Percentiles rank a stretch among this genome's conserved stretches.
Conservation (phyloP, 2,888 invertebrate species). For the Drosophila mimica region DNA sequence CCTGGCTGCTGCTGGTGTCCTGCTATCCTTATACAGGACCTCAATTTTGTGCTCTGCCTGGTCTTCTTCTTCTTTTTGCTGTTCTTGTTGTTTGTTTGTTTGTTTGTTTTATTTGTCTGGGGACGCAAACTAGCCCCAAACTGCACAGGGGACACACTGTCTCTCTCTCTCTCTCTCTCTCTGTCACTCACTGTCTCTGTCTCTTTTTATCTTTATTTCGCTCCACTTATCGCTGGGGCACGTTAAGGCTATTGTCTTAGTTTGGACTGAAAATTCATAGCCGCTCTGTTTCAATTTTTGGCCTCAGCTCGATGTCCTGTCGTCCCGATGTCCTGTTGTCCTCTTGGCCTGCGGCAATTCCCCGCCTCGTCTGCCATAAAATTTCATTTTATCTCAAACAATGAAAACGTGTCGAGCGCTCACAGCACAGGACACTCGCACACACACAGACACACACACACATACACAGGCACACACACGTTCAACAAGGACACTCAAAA, state of each 20-base stretch:
- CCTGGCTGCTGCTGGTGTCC: slow-evolving; percentile 19
- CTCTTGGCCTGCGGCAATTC: slow-evolving; percentile 38
- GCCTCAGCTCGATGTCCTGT: slow-evolving; percentile 45
- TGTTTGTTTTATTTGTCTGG: slow-evolving; percentile 69
- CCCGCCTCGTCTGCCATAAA: slow-evolving; percentile 64
- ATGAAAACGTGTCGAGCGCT: slow-evolving; percentile 71
- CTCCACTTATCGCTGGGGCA: slow-evolving; percentile 30
- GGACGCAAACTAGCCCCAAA: slow-evolving; percentile 75
- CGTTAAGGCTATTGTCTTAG: slow-evolving; percentile 70
- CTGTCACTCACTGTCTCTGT: neutral
- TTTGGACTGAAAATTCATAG: slow-evolving; percentile 74
- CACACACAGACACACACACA: slow-evolving; percentile 6
- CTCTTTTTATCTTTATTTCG: neutral
- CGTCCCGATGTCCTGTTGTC: slow-evolving; percentile 27
- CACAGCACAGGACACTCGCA: slow-evolving; percentile 35
- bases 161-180: slow-evolving; percentile 1
- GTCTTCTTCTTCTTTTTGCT: slow-evolving; percentile 8
- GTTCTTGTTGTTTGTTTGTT: slow-evolving; percentile 59
- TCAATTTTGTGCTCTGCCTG: slow-evolving; percentile 11
- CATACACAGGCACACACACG: slow-evolving; percentile 5
- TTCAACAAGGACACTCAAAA: slow-evolving; percentile 25
- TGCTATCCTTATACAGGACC: slow-evolving; percentile 16
- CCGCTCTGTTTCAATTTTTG: slow-evolving; percentile 78
- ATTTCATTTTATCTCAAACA: slow-evolving; percentile 79
- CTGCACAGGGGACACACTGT: slow-evolving; percentile 40